Evolutionary conservation across 2,113 vertebrate genomes (phyloP), one percentile per base, ranked within the genome.

Genomic region (Typhlomys cinereus): DNA sequence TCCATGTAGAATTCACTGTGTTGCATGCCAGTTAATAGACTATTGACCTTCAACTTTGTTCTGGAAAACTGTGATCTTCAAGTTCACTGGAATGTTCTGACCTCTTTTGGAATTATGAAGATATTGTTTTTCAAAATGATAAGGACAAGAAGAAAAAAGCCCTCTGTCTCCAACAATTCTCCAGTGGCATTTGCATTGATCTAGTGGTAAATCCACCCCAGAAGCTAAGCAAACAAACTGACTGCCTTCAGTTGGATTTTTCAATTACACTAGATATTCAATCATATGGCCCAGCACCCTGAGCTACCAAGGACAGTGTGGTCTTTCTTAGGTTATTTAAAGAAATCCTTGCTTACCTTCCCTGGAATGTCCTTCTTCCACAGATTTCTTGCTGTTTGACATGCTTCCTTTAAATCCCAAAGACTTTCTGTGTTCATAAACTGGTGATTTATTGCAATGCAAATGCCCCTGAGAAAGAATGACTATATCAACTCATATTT

Each of bases 291-390:
- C 74, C 39, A 20, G 21, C 36, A 10, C 62, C 93, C 13, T 20
- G 50, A 70, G 41, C 73, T 81, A 20, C 48, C 8, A 36, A 90
- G 46, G 39, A 82, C 44, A 88, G 23, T 17, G 29, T 9, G 50
- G 69, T 59, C 41, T 94, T 90, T 91, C 70, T 85, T 48, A 81
- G 50, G 36, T 76, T 86, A 54, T 78, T 86, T 79, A 57, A 89
- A 89, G 64, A 94, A 62, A 74, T 62, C 59, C 78, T 78, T 94
- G 81, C 79, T 80, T 78, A 67, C 66, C 21, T 41, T 25, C 57
- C 75, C 54, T 41, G 4, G 85, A 62, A 66, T 75, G 25, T 64
- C 36, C n/a, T 61, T 29, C 2, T 25, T 25, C 54, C 61, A 34
- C 52, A 41, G 44, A 70, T 87, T 46, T 61, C 20, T 64, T 64